These are phyloP conservation scores for Ctenochaetus hawaiiensis DNA, from an alignment of 2,797 vertebrate species.

Conservation along the genomic window DNA sequence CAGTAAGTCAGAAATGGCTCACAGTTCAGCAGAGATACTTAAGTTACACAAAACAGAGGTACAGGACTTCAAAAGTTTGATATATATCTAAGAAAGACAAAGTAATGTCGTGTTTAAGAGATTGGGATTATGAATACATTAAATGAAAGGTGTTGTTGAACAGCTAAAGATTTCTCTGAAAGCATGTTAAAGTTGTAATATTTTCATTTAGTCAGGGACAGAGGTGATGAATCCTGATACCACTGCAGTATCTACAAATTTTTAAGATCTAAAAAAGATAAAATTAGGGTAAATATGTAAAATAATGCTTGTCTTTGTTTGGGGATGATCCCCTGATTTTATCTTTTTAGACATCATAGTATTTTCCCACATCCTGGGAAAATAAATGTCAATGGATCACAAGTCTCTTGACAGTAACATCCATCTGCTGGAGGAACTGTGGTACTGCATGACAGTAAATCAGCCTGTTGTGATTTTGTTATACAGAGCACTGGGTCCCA, in stretches of 20 bases:
- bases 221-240: background rate
- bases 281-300: background rate
- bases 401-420: background rate
- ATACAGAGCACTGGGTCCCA: background rate
- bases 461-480: background rate
- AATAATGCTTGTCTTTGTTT: background rate
- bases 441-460: constrained; percentile 14
- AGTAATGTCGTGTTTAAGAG: background rate
- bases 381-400: background rate
- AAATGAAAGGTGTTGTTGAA: background rate
- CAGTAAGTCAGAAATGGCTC: constrained; percentile 42
- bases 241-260: background rate
- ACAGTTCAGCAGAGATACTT: constrained; percentile 28
- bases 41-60: background rate
- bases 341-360: background rate
- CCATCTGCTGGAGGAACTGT: constrained; percentile 35
- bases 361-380: background rate
- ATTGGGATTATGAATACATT: background rate
- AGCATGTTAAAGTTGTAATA: background rate
- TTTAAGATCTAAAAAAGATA: background rate
- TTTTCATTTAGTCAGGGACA: background rate
- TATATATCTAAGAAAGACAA: background rate
- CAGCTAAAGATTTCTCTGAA: background rate
- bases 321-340: constrained; percentile 18
- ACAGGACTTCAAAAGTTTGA: background rate